Evolutionary conservation across 2,888 invertebrate genomes (phyloP).

Genomic region (Lamellibrachia satsuma): DNA sequence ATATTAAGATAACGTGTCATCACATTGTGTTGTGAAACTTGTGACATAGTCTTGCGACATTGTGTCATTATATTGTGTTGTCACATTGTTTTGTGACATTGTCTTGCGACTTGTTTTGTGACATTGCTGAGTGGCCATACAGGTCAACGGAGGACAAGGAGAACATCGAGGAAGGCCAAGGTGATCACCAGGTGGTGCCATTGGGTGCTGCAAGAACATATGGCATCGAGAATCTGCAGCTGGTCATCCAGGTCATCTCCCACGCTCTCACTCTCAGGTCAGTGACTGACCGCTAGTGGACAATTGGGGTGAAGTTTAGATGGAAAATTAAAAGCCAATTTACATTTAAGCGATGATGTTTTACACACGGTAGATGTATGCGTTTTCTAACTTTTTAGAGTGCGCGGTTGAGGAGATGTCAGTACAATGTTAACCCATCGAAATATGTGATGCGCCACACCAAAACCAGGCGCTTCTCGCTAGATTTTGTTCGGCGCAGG

Average conservation of each 20-base stretch:
- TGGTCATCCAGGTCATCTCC: background rate
- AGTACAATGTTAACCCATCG: no score
- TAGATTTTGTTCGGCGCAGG: no score
- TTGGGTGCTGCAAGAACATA: background rate
- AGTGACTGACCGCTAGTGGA: background rate
- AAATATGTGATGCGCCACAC: no score
- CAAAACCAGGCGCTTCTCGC: no score
- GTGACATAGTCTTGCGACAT: background rate
- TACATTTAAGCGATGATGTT: background rate
- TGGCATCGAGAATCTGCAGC: background rate
- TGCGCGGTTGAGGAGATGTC: no score
- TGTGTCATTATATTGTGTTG: background rate
- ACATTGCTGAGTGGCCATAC: background rate
- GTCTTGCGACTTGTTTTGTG: background rate
- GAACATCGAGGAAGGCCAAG: background rate
- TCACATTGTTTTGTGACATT: background rate
- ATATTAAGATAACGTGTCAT: no score
- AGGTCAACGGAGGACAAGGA: background rate
- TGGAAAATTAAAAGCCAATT: background rate
- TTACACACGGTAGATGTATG: no score
- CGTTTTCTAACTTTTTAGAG: no score
- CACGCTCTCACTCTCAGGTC: background rate
- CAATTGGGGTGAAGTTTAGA: background rate
- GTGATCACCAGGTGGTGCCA: background rate
- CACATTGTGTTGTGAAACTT: background rate